Evolutionary conservation across 2,797 vertebrate genomes (phyloP).

Genomic region (Mormyrus proboscirostris): DNA sequence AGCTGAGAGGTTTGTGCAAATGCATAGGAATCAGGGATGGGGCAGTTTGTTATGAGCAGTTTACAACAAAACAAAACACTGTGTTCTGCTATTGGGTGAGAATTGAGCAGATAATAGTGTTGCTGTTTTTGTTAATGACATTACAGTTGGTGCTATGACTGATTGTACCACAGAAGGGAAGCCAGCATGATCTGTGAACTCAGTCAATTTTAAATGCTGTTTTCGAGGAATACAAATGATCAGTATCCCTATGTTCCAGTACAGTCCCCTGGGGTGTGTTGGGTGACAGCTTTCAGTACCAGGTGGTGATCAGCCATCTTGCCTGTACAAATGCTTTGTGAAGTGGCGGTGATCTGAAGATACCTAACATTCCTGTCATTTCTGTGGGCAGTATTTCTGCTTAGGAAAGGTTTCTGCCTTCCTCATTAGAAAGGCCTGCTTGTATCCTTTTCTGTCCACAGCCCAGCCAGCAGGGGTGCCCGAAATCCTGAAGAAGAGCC

Average conservation of each 20-base stretch:
- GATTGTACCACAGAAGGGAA: background rate
- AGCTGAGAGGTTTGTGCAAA: background rate
- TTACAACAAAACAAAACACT: background rate
- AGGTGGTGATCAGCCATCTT: background rate
- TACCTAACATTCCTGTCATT: background rate
- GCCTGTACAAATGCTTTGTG: background rate
- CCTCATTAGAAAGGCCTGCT: background rate
- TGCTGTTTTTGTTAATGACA: background rate
- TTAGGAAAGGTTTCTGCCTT: background rate
- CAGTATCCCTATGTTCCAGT: background rate
- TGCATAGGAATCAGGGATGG: background rate
- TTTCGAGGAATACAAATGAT: background rate
- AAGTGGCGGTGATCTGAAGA: background rate
- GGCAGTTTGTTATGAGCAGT: background rate
- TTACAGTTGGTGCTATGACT: background rate
- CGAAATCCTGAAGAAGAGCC: conserved; percentile 96
- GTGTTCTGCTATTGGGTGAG: background rate
- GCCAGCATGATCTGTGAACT: background rate
- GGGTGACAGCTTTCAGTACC: background rate
- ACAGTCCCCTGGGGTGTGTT: background rate
- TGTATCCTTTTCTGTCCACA: conserved; percentile 42
- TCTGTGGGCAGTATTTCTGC: background rate
- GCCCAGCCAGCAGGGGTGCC: conserved; percentile 97
- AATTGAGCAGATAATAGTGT: background rate
- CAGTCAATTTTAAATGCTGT: background rate